phyloP scores from a whole-genome alignment of 2,113 vertebrate genomes.

The Corythaixoides concolor region DNA sequence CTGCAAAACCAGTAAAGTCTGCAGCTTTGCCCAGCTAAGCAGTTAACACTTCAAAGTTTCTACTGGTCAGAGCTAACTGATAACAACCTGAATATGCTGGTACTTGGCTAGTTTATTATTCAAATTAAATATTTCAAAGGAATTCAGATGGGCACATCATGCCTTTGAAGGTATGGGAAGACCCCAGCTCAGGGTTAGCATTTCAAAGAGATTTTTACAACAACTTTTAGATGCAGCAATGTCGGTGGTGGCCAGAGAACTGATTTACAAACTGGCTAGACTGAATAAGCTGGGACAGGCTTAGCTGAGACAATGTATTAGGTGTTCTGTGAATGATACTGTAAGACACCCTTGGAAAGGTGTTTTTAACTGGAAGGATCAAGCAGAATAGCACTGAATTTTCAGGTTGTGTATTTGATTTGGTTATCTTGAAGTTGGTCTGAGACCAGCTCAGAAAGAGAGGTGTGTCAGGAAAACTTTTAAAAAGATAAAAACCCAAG shows the following conservation, averaged over 20 bases:
- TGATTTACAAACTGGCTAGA: background rate
- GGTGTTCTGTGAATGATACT: background rate
- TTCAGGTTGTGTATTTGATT: background rate
- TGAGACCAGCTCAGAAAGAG: background rate
- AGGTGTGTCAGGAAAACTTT: background rate
- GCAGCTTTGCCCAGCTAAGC: background rate
- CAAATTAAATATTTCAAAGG: slow-evolving; percentile 51
- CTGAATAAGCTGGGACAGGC: background rate
- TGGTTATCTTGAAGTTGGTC: background rate
- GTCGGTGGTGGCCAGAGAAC: background rate
- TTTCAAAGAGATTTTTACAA: slow-evolving; percentile 55
- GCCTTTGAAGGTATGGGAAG: slow-evolving; percentile 27
- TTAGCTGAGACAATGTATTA: background rate
- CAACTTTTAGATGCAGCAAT: background rate
- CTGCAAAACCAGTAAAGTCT: background rate
- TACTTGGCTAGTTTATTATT: slow-evolving; percentile 38
- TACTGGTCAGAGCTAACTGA: slow-evolving; percentile 36
- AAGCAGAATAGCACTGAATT: background rate
- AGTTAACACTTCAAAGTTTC: slow-evolving; percentile 62
- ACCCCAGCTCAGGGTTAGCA: background rate
- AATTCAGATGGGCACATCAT: background rate
- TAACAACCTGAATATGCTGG: slow-evolving; percentile 11
- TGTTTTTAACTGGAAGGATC: background rate
- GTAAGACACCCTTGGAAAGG: background rate
- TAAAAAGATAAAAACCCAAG: background rate